Conservation (phyloP, 2,888 invertebrate species). For the Melipona beecheii region DNA sequence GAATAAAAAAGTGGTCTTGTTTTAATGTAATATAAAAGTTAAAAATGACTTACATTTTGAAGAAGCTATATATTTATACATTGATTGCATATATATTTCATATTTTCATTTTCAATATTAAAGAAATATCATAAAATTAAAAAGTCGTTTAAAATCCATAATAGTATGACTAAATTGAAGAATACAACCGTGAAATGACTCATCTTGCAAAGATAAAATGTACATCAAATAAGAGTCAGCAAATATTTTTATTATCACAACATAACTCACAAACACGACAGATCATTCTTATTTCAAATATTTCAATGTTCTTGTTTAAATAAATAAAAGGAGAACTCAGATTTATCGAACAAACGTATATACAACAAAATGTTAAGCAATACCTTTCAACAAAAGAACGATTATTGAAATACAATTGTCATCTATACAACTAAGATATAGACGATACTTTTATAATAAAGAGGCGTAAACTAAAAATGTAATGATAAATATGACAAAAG, state of each 20-base stretch:
- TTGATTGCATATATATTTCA: neutral
- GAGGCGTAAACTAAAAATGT: neutral
- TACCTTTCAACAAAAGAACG: neutral
- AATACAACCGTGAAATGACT: neutral
- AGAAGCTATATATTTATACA: neutral
- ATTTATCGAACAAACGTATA: neutral
- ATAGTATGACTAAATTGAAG: neutral
- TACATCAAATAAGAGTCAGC: neutral
- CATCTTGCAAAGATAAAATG: slow-evolving; percentile 6
- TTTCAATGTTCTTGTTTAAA: no score
- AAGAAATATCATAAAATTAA: neutral
- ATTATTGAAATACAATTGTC: neutral
- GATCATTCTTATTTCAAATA: no score
- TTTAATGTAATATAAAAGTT: neutral
- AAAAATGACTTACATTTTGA: neutral
- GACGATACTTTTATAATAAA: neutral
- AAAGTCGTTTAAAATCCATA: neutral
- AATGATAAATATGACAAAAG: neutral
- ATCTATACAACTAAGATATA: neutral
- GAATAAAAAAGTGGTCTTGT: neutral
- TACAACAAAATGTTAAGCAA: neutral
- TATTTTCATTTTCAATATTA: neutral
- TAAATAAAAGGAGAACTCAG: neutral
- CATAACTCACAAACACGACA: neutral
- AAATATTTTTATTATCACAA: slow-evolving; percentile 5